Evolutionary conservation across 2,888 invertebrate species (phyloP), one percentile per base, ranked within the genome.

Genomic region (Escarpia spicata): DNA sequence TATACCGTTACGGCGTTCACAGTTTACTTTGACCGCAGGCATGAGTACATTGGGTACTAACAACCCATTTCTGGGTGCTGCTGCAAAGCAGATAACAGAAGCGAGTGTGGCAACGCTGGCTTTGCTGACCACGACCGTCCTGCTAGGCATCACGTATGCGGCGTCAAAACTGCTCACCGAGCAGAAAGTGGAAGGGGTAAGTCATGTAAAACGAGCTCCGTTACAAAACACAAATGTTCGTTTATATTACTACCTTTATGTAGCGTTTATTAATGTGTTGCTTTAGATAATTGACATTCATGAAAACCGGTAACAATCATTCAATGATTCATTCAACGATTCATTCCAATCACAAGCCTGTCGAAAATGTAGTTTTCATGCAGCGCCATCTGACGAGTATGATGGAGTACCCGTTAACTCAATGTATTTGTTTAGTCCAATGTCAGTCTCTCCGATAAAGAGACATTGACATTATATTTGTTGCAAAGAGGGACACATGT

Each of bases 61-160:
- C 37, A 43, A 75, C 92, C 75, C 43, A 31, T 44, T 92, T 43
- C 2, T 92, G 60, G 92, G 91, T 31, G 43, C 43, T 10, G 92
- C 91, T 19, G 31, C 43, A 8, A 52, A 92, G 43, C 91, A 91
- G 75, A 60, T 92, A 91, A 19, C 90, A 31, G 91, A 90, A 52
- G 91, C 91, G 12, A 58, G 92, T 58, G 91, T 92, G n/a, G 89
- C 91, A 15, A 92, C 92, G 58, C 43, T 92, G 31, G 92, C 92
- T 12, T 45, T 92, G 26, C 58, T 91, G 15, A 75, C 91, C n/a
- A 91, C 91, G 6, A 92, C 92, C 8, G 43, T 91, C 31, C 31
- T 92, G 43, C 45, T 92, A 10, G 92, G 92, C 19, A 91, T 91
- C 75, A 92, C 92, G 26, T 92, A 75, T 43, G 60, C 91, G 26